Base-by-base conservation (phyloP, 1,140 invertebrate species). In the Hormaphis cornu region DNA sequence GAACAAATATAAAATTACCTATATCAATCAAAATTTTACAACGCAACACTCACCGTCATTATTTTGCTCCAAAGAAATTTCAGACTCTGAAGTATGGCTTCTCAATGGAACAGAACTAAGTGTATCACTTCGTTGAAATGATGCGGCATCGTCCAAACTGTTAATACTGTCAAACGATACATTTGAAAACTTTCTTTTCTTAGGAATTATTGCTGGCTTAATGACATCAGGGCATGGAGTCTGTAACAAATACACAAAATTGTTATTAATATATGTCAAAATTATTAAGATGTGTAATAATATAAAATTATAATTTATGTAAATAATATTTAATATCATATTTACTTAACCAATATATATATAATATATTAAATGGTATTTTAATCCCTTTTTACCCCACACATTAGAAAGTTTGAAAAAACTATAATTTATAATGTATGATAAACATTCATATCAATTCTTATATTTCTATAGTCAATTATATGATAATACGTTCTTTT, bases 161-260 rank as follows among this genome's bases (percentile, higher is more conserved):
- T 50, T 44, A 12, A 20, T 8, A 24, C 61, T 66, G 0, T 66
- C 44, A 18, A 66, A 33, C 0, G 61, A 66, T 22, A 30, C 18
- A 35, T 46, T 66, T 30, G 61, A 66, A 50, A 66, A 66, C 14
- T 50, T 50, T 33, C 44, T 66, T 16, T 66, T 66, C 42, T 66
- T 66, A 33, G 61, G 61, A n/a, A 66, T 48, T 2, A 66, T 44
- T n/a, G 44, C 40, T 50, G 61, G 61, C 18, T 66, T 66, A 30
- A 30, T 33, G 28, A 35, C 28, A 22, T n/a, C n/a, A n/a, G 6
- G 4, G 35, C 26, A 66, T 3, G 61, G 28, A 20, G 59, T 30
- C 58, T 61, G 46, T 14, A 44, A 46, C 2, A 54, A 61, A 16
- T 22, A 22, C 22, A 33, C 9, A 33, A 6, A n/a, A n/a, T n/a